These are phyloP conservation scores for Trematocara macrostoma DNA, from an alignment of 2,113 vertebrate species.

Conservation along the genomic window DNA sequence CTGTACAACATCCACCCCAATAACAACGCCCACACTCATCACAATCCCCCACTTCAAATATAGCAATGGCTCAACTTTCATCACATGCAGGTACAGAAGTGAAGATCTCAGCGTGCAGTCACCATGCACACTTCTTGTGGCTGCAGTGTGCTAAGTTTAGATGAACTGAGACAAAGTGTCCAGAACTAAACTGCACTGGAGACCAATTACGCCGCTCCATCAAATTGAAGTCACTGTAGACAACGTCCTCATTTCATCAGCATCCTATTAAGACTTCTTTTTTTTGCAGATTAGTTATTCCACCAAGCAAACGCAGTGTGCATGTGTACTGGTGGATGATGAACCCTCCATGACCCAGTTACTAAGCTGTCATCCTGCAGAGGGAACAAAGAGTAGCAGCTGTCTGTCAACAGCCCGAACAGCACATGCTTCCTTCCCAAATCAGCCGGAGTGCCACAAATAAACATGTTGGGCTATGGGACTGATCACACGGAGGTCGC, in stretches of 20 bases:
- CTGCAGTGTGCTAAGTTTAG: neutral
- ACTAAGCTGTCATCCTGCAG: slow-evolving; percentile 53
- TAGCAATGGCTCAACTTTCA: neutral
- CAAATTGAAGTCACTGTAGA: neutral
- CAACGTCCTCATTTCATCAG: neutral
- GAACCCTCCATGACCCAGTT: slow-evolving; percentile 63
- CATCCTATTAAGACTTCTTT: neutral
- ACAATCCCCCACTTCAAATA: neutral
- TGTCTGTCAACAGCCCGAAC: slow-evolving; percentile 48
- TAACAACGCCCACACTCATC: neutral
- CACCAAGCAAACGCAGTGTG: neutral
- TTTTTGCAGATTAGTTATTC: neutral
- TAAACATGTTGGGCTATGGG: neutral
- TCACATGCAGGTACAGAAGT: neutral
- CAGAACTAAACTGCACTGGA: neutral
- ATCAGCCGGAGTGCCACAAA: neutral
- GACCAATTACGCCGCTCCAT: neutral
- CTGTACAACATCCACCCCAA: neutral
- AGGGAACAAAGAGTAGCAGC: slow-evolving; percentile 63
- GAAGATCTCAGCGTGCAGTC: neutral
- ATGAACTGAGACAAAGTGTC: neutral
- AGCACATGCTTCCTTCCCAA: neutral
- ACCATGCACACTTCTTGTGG: neutral
- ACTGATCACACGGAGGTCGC: neutral
- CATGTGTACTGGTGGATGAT: slow-evolving; percentile 3